These are phyloP conservation scores for Acanthochromis polyacanthus DNA, from an alignment of 2,113 vertebrate genomes.

Conservation along the genomic window DNA sequence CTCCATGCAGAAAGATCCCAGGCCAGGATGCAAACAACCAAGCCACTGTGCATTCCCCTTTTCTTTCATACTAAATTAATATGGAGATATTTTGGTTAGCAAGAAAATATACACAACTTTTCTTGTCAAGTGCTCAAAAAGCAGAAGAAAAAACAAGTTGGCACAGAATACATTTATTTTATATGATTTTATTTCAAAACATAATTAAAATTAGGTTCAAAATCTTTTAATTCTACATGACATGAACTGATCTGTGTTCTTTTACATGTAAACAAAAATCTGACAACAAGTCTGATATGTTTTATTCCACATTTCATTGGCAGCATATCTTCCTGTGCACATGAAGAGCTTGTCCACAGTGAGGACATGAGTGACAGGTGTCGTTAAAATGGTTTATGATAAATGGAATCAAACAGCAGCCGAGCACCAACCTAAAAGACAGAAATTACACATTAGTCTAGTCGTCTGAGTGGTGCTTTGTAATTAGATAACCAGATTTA, in stretches of 20 bases:
- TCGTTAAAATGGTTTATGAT: slow-evolving; percentile 76
- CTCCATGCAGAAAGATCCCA: too few relatives aligned
- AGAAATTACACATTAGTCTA: neutral
- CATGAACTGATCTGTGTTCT: neutral
- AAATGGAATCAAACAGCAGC: slow-evolving; percentile 79
- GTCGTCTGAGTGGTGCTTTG: neutral
- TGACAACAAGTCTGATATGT: neutral
- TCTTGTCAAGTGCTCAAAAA: neutral
- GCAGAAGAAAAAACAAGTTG: neutral
- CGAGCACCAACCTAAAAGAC: slow-evolving; percentile 64
- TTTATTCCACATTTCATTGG: slow-evolving; percentile 17
- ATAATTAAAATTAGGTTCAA: slow-evolving; percentile 18
- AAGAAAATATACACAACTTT: too few relatives aligned
- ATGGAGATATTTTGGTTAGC: too few relatives aligned
- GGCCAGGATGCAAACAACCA: too few relatives aligned
- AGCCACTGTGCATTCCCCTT: too few relatives aligned
- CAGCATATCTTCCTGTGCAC: slow-evolving; percentile 69
- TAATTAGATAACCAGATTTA: slow-evolving; percentile 1
- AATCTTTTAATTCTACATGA: rapidly evolving
- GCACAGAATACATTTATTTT: slow-evolving; percentile 58
- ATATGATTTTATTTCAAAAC: slow-evolving; percentile 32
- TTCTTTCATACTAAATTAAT: too few relatives aligned
- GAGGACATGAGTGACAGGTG: slow-evolving; percentile 71
- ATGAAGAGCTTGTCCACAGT: slow-evolving; percentile 68
- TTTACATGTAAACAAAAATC: neutral